These are phyloP conservation scores for Pseudotriccus pelzelni DNA, from an alignment of 2,797 vertebrate genomes.

Conservation along the genomic window DNA sequence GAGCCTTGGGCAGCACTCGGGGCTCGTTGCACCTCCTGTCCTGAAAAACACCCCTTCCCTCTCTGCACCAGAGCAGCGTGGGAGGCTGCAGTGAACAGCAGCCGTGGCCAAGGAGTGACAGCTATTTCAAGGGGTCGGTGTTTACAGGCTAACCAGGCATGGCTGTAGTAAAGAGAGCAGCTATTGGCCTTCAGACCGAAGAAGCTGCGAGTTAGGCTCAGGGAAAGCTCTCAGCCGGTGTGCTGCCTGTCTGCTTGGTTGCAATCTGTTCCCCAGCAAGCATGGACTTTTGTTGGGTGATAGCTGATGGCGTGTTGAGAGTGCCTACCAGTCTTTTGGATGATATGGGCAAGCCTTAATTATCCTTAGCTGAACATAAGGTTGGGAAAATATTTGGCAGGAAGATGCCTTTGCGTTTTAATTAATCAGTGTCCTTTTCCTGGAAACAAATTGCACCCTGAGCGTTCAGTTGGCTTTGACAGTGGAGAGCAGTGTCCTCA, in stretches of 20 bases:
- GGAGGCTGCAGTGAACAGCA: not conserved
- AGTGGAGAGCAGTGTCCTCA: not conserved
- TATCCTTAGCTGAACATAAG: constrained; percentile 59
- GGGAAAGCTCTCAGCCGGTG: not conserved
- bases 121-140: not conserved
- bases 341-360: constrained; percentile 34
- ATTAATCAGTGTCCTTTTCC: constrained; percentile 34
- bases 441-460: not conserved
- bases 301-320: not conserved
- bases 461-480: not conserved
- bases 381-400: constrained; percentile 59
- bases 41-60: not conserved
- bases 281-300: constrained; percentile 4
- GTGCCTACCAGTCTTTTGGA: constrained; percentile 2
- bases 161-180: not conserved
- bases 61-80: fast-evolving
- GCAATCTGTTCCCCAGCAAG: constrained; percentile 18
- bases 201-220: not conserved
- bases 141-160: not conserved
- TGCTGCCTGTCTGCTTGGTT: not conserved
- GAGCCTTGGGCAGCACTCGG: not conserved
- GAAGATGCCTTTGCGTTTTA: constrained; percentile 42
- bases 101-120: not conserved
- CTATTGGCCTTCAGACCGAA: not conserved
- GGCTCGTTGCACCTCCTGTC: fast-evolving